Evolutionary conservation across 2,113 vertebrate genomes (phyloP).

Genomic region (Larimichthys polyactis): DNA sequence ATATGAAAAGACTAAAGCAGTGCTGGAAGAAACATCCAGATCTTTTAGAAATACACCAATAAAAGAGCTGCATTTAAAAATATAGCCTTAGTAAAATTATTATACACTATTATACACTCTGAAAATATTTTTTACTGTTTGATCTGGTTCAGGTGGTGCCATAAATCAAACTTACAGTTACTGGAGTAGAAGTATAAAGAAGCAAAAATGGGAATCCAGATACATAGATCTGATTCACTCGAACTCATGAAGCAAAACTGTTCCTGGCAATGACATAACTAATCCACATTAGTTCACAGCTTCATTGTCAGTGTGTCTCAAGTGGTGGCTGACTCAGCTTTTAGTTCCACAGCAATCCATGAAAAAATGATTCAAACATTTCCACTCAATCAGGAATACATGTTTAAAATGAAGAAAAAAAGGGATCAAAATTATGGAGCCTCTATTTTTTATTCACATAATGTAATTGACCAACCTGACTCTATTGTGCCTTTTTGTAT

Average conservation of each 20-base stretch:
- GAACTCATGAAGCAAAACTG: too few species aligned
- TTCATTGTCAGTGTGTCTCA: neutral
- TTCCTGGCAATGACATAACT: too few species aligned
- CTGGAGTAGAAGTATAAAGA: neutral
- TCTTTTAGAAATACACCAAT: slow-evolving; percentile 9
- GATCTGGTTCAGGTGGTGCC: neutral
- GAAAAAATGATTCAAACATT: neutral
- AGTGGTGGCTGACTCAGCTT: neutral
- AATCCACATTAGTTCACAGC: neutral
- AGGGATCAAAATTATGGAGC: neutral
- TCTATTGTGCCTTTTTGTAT: too few species aligned
- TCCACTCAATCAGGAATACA: neutral
- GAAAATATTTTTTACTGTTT: neutral
- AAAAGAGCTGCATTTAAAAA: slow-evolving; percentile 18
- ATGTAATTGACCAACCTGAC: too few species aligned
- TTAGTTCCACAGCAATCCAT: neutral
- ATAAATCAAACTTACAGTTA: neutral
- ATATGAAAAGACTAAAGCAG: slow-evolving; percentile 12
- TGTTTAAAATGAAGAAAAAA: neutral
- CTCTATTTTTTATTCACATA: too few species aligned
- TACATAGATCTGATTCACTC: too few species aligned
- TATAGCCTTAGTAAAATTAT: neutral
- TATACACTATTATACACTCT: neutral
- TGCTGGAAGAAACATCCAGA: neutral
- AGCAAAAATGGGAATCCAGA: neutral